Percentiles rank a stretch among this genome's conserved stretches.
Conservation (phyloP, 2,113 vertebrate species). For the Phylloscopus trochilus region DNA sequence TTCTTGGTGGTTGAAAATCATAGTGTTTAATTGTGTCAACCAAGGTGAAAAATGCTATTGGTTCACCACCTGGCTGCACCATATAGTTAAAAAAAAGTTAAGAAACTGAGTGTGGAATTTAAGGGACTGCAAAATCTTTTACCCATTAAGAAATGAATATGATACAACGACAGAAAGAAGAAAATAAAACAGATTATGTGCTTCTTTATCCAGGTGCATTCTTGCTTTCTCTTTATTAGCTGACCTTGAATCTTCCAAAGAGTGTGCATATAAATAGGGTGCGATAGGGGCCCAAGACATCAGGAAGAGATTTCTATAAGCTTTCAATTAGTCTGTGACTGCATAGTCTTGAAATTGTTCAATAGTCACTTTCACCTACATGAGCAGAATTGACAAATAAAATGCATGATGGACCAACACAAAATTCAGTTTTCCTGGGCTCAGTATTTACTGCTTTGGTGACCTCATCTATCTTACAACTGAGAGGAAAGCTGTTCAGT, state of each 20-base stretch:
- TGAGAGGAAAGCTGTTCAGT: background rate
- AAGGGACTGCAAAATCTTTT: background rate
- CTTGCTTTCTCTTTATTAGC: background rate
- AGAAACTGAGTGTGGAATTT: background rate
- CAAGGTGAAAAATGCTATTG: constrained; percentile 23
- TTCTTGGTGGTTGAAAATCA: constrained; percentile 58
- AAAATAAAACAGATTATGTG: background rate
- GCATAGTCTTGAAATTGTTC: background rate
- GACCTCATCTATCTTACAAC: background rate
- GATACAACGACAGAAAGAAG: background rate
- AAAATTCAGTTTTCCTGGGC: background rate
- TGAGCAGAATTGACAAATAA: background rate
- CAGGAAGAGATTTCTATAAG: background rate
- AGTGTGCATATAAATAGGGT: background rate
- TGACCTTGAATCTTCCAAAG: background rate
- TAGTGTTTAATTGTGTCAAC: constrained; percentile 51
- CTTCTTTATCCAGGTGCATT: background rate
- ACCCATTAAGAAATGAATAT: background rate
- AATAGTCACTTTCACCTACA: background rate
- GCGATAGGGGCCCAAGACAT: background rate
- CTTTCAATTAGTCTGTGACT: background rate
- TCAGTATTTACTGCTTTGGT: background rate
- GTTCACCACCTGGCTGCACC: constrained; percentile 34
- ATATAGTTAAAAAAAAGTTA: background rate
- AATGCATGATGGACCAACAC: background rate